Conservation (phyloP, 2,797 vertebrate genomes). For the Pelochelys cantorii region DNA sequence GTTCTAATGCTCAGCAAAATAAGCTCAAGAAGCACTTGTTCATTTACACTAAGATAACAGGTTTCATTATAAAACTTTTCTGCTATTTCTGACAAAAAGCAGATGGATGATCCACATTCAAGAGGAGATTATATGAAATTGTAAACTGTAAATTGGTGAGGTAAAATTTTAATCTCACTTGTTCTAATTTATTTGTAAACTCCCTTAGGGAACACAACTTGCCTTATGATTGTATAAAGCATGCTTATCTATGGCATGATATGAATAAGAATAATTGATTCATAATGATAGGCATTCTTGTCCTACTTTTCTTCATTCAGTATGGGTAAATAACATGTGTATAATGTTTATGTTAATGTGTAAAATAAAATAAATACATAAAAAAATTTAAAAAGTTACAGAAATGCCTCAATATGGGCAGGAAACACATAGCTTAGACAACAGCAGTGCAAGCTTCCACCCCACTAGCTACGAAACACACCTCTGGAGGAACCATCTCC, state of each 20-base stretch:
- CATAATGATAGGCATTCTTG: conserved; percentile 10
- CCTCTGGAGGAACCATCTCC: neutral
- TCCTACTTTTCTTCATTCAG: neutral
- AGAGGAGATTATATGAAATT: conserved; percentile 6
- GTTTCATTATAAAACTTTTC: neutral
- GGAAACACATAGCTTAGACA: neutral
- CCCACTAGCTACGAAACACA: neutral
- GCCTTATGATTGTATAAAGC: neutral
- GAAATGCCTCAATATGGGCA: neutral
- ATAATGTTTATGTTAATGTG: neutral
- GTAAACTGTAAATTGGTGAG: conserved; percentile 18
- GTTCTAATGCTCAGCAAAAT: neutral
- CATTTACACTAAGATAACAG: neutral
- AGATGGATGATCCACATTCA: neutral
- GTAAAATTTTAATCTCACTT: conserved; percentile 29
- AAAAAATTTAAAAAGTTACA: neutral
- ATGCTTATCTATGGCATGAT: neutral
- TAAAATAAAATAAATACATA: neutral
- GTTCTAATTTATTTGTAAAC: conserved; percentile 30
- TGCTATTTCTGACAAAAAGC: conserved; percentile 29
- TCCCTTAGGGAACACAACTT: conserved; percentile 38
- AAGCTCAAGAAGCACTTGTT: neutral
- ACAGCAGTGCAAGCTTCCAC: neutral
- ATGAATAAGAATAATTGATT: neutral
- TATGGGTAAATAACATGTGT: neutral